phyloP scores from a whole-genome alignment of 2,888 invertebrate genomes.

The Lithosia quadra region DNA sequence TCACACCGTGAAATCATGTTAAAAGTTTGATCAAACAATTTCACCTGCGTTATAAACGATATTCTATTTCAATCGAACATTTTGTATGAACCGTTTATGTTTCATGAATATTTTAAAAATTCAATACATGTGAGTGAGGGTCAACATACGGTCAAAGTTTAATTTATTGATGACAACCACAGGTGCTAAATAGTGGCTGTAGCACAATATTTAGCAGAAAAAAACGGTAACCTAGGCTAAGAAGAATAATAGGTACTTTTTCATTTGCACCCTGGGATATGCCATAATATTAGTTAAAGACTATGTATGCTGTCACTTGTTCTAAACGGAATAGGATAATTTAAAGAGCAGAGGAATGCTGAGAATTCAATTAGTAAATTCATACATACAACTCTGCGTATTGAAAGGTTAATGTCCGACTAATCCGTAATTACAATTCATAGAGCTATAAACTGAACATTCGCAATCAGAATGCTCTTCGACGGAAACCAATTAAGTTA shows the following conservation, averaged over 20 bases:
- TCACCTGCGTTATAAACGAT: not conserved
- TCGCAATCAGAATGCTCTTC: conserved; percentile 63
- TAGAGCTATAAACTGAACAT: conserved; percentile 66
- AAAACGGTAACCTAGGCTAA: too few species aligned
- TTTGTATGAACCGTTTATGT: too few species aligned
- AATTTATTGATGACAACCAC: too few species aligned
- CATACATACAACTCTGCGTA: not conserved
- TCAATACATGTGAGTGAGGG: too few species aligned
- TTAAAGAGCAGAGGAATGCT: not conserved
- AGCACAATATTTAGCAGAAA: too few species aligned
- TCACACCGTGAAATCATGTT: too few species aligned
- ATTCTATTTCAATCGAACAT: not conserved
- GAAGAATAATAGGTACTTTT: too few species aligned
- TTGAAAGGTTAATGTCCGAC: conserved; percentile 24
- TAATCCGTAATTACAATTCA: conserved; percentile 73
- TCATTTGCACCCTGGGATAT: too few species aligned
- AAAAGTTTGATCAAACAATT: not conserved
- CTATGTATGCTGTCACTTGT: not conserved
- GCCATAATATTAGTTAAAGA: too few species aligned
- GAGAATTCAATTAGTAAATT: not conserved
- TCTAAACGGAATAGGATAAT: not conserved
- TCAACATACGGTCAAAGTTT: too few species aligned
- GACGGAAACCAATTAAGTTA: conserved; percentile 70
- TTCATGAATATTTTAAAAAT: too few species aligned
- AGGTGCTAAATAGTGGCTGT: too few species aligned